Evolutionary conservation across 1,140 invertebrate genomes (phyloP), one percentile per base, ranked within the genome.

Genomic region (Papilio polytes): DNA sequence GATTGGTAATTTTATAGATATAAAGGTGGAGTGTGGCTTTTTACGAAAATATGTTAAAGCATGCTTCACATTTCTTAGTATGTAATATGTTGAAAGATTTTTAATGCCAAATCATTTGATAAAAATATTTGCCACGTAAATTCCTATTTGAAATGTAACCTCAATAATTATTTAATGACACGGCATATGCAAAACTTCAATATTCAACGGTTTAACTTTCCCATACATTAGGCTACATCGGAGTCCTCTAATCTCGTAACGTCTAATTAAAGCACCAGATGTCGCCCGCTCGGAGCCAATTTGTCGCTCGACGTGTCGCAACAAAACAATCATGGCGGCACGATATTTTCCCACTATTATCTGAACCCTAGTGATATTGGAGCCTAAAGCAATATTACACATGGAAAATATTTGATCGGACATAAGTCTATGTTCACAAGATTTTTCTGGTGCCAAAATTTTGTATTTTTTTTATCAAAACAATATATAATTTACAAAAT

Each of bases 211-310:
- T 46, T 22, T 26, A 63, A 63, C 44, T 66, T 70, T 31, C 63
- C 63, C 26, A 31, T 70, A 70, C 63, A 70, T 70, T 70, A 70
- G 26, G 22, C 63, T 15, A 31, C 6, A 12, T 70, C 9, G 26
- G 26, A 70, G 63, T 13, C 63, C 26, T 70, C 63, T 70, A 70
- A 70, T 70, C 81, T 80, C 73, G 78, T 74, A 15, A 31, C 77
- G 77, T 82, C 81, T 80, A 80, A 82, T 80, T 80, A 82, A 77
- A 73, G 73, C 79, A 63, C 44, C 81, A 82, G 81, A 82, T 82
- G 81, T 63, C 81, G 79, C 81, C 20, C 22, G 46, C 74, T 44
- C 44, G 41, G n/a, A 48, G 74, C 74, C 74, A 74, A 74, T 74
- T 70, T 70, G 63, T 70, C 63, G 63, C 74, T 15, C 74, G 44